phyloP scores from a whole-genome alignment of 2,888 invertebrate genomes.

The Tricholauxania praeusta region DNA sequence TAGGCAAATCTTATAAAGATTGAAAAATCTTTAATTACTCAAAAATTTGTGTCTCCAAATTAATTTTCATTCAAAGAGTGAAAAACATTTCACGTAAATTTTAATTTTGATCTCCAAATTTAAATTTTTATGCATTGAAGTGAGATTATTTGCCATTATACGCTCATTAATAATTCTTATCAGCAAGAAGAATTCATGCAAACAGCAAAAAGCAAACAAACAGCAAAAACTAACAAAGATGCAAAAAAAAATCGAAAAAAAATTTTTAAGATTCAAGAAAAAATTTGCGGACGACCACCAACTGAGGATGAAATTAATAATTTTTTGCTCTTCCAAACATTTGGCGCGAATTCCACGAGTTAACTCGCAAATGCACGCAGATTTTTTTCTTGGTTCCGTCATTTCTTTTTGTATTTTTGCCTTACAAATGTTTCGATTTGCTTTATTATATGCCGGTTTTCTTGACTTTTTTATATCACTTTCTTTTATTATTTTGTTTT shows the following conservation, averaged over 20 bases:
- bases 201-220: not conserved
- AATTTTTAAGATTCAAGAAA: not conserved
- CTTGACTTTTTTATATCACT: not conserved
- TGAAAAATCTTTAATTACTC: too few species aligned
- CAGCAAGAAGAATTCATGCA: slow-evolving; percentile 36
- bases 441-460: not conserved
- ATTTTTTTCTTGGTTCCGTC: not conserved
- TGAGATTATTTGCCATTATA: slow-evolving; percentile 59
- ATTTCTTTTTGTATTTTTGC: not conserved
- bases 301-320: slow-evolving; percentile 16
- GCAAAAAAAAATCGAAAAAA: not conserved
- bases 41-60: too few species aligned
- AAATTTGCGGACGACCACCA: slow-evolving; percentile 3
- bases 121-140: slow-evolving; percentile 40
- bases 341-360: too few species aligned
- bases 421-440: not conserved
- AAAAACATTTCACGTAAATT: not conserved
- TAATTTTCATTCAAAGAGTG: not conserved
- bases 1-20: too few species aligned
- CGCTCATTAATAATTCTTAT: slow-evolving; percentile 61
- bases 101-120: not conserved
- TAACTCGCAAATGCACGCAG: too few species aligned
- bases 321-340: not conserved
- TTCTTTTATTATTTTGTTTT: not conserved
- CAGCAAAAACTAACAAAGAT: not conserved